Conservation (phyloP, 2,888 invertebrate genomes). For the Anoncus sp. region DNA sequence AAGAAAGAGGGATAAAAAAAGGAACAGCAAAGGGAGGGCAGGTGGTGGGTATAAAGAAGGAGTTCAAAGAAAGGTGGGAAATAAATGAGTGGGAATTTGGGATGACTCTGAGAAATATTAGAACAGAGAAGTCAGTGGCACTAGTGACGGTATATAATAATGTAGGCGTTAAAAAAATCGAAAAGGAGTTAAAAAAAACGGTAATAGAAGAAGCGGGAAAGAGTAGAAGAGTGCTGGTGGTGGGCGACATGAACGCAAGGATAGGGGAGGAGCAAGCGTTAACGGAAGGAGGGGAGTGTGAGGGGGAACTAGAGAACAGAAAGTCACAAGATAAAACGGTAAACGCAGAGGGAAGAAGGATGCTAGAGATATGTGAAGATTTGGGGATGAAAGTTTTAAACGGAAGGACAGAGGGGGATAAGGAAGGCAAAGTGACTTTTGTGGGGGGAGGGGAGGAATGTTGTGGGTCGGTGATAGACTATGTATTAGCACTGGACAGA, state of each 20-base stretch:
- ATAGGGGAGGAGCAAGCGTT: constrained; percentile 7
- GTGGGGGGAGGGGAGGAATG: constrained; percentile 26
- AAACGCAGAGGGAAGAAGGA: constrained; percentile 21
- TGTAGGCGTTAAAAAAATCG: background rate
- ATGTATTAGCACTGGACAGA: background rate
- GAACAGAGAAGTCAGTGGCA: too few relatives aligned
- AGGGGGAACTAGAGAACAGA: background rate
- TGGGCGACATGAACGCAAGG: constrained; percentile 17
- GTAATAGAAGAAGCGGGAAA: background rate
- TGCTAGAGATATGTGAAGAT: constrained; percentile 29
- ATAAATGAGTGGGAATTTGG: too few relatives aligned
- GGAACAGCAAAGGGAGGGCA: too few relatives aligned
- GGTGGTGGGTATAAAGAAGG: too few relatives aligned
- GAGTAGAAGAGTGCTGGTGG: background rate
- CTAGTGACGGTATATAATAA: too few relatives aligned
- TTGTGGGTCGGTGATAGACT: constrained; percentile 25
- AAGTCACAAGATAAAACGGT: constrained; percentile 25
- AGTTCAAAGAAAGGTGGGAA: too few relatives aligned
- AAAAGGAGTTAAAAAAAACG: background rate
- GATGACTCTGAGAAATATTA: too few relatives aligned
- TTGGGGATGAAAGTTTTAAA: constrained; percentile 32
- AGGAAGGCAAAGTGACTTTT: constrained; percentile 33
- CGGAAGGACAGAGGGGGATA: constrained; percentile 28
- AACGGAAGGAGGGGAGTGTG: background rate
- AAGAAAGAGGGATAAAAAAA: too few relatives aligned